phyloP scores from a whole-genome alignment of 1,140 invertebrate genomes.

The Acyrthosiphon pisum region DNA sequence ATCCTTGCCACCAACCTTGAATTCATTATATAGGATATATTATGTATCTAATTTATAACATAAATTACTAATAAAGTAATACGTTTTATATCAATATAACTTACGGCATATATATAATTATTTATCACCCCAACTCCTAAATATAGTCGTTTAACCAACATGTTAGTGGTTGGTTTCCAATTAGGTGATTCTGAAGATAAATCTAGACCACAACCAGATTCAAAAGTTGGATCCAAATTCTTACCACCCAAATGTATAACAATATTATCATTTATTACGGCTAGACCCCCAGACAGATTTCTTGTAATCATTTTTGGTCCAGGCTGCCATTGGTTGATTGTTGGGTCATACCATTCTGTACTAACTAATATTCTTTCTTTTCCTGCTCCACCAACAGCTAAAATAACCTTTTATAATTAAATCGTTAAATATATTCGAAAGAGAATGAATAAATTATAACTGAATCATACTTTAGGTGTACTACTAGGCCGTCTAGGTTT shows the following conservation, averaged over 20 bases:
- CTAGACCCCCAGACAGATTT: constrained; percentile 81
- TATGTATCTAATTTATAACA: constrained; percentile 70
- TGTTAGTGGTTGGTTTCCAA: constrained; percentile 84
- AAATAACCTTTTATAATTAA: constrained; percentile 69
- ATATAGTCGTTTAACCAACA: constrained; percentile 90
- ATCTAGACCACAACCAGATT: constrained; percentile 79
- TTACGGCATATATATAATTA: constrained; percentile 86
- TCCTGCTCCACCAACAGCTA: constrained; percentile 95
- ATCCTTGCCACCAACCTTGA: constrained; percentile 84
- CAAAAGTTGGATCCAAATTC: constrained; percentile 70
- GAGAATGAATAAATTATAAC: neutral
- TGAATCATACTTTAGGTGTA: neutral
- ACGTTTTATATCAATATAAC: constrained; percentile 59
- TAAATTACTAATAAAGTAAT: constrained; percentile 12
- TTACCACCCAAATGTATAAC: constrained; percentile 84
- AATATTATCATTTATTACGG: constrained; percentile 84
- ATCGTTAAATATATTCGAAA: neutral
- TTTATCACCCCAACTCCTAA: constrained; percentile 65
- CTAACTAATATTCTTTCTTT: constrained; percentile 75
- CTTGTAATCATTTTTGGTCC: constrained; percentile 87
- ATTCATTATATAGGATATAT: constrained; percentile 61
- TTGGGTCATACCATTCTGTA: constrained; percentile 90
- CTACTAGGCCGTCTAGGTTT: constrained; percentile 76
- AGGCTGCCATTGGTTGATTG: constrained; percentile 76
- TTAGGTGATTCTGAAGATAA: constrained; percentile 67